Conservation (phyloP, 2,888 invertebrate genomes). For the Hydrotaea cyrtoneurina region DNA sequence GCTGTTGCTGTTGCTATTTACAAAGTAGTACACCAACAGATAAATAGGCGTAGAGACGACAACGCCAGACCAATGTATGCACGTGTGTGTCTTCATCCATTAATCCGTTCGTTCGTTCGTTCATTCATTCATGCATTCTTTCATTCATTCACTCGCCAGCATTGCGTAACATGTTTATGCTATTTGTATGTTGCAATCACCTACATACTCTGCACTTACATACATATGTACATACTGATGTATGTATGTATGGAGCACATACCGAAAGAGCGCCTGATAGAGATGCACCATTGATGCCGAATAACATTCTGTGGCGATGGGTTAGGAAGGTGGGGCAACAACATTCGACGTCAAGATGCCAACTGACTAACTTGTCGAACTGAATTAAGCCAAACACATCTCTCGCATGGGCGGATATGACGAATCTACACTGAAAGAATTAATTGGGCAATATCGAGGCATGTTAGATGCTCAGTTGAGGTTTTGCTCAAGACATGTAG, state of each 20-base stretch:
- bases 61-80: slow-evolving; percentile 27
- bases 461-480: no score
- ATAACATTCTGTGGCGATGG: no score
- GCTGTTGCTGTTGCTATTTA: slow-evolving; percentile 37
- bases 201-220: not conserved
- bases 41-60: not conserved
- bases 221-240: not conserved
- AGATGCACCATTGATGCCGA: no score
- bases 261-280: no score
- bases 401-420: no score
- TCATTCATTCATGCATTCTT: slow-evolving; percentile 46
- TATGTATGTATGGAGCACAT: not conserved
- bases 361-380: no score
- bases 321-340: no score
- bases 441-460: no score
- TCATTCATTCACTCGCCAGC: slow-evolving; percentile 37
- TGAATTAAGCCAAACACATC: no score
- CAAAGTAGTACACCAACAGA: slow-evolving; percentile 12
- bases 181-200: slow-evolving; percentile 33
- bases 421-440: no score
- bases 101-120: slow-evolving; percentile 34
- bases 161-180: slow-evolving; percentile 62
- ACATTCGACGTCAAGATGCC: no score
- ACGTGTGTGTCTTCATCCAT: slow-evolving; percentile 45
- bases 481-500: no score